A percentile compares a stretch with the other conserved stretches of the same genome.
Conservation (phyloP, 1,140 invertebrate species). For the Rhyacophila brunnea region DNA sequence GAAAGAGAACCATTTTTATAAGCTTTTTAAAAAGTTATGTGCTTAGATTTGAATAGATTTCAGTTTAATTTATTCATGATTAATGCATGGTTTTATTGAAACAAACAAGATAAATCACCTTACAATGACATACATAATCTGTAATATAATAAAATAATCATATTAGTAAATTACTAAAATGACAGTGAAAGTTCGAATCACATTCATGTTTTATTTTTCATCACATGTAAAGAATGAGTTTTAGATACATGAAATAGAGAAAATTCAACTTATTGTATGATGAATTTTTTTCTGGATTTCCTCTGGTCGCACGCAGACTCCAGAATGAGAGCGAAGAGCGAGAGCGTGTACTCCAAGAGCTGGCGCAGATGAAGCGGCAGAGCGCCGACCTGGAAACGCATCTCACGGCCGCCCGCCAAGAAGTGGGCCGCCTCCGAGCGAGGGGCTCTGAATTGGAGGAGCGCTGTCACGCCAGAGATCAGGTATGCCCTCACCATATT, state of each 20-base stretch:
- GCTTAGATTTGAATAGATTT: no score
- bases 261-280: neutral
- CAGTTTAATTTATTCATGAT: no score
- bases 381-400: conserved; percentile 71
- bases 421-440: conserved; percentile 63
- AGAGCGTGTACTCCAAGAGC: conserved; percentile 68
- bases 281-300: neutral
- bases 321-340: conserved; percentile 73
- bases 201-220: neutral
- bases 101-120: no score
- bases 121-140: no score
- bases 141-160: no score
- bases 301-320: conserved; percentile 49
- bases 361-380: conserved; percentile 73
- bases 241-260: no score
- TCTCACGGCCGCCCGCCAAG: conserved; percentile 69
- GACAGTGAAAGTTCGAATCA: neutral
- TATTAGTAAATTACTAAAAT: no score
- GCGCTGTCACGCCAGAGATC: conserved; percentile 68
- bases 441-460: conserved; percentile 78
- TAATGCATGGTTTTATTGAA: no score
- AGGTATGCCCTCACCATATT: conserved; percentile 41
- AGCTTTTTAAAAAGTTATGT: neutral
- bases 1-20: no score
- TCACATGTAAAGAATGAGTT: no score